Conservation (phyloP, 2,888 invertebrate species). For the Diloba caeruleocephala region DNA sequence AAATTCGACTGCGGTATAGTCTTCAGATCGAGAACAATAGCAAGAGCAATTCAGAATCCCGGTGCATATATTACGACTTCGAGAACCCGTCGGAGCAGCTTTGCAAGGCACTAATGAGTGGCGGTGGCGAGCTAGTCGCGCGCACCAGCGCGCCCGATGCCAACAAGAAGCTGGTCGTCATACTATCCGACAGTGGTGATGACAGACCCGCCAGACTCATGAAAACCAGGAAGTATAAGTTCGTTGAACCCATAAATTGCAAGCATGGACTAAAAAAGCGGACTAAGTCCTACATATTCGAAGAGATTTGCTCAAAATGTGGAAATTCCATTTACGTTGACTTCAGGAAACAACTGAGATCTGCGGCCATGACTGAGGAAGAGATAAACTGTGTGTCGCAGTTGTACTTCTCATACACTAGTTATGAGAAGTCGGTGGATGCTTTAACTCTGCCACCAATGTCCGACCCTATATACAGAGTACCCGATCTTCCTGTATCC, state of each 20-base stretch:
- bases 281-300: conserved; percentile 64
- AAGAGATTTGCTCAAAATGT: conserved; percentile 78
- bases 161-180: conserved; percentile 67
- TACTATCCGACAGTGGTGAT: conserved; percentile 67
- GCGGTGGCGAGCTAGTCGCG: conserved; percentile 79
- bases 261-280: conserved; percentile 67
- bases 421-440: conserved; percentile 76
- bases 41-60: conserved; percentile 76
- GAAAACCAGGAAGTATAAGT: conserved; percentile 72
- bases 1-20: conserved; percentile 80
- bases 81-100: conserved; percentile 78
- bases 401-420: conserved; percentile 74
- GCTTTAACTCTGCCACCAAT: conserved; percentile 78
- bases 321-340: conserved; percentile 74
- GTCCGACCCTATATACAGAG: conserved; percentile 77
- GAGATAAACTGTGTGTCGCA: conserved; percentile 78
- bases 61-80: conserved; percentile 82
- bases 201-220: conserved; percentile 56
- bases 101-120: conserved; percentile 77
- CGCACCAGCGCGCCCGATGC: conserved; percentile 62
- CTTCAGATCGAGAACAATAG: conserved; percentile 80
- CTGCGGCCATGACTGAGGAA: conserved; percentile 77
- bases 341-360: conserved; percentile 74
- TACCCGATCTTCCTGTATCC: conserved; percentile 76
- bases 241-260: conserved; percentile 74